Evolutionary conservation across 2,888 invertebrate genomes (phyloP), one percentile per base, ranked within the genome.

Genomic region (Leptinotarsa tumamoca): DNA sequence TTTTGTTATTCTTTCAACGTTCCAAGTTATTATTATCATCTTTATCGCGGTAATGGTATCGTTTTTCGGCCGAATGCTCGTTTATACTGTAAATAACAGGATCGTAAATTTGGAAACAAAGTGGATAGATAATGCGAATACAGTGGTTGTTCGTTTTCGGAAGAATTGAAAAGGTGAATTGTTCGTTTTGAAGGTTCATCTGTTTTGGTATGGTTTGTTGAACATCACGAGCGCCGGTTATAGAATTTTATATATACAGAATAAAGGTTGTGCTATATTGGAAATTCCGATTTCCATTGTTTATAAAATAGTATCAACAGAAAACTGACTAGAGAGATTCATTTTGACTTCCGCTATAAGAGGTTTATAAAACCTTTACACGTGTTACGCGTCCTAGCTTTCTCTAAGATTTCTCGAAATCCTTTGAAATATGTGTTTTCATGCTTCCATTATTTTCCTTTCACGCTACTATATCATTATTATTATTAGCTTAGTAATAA

Each of bases 31-130:
- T 58, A 58, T 58, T 23, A 58, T 58, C 23, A 58, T 58, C 58
- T 58, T 58, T 58, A 58, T 58, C 58, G 58, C 58, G 58, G 58
- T 58, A 58, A 58, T 23, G 23, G 58, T 58, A 54, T 54, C 54
- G 5, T 18, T 54, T 54, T 58, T 58, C 23, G 58, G 4, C 58
- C 58, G 23, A 58, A 58, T 23, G 14, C 21, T 23, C 23, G 58
- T 58, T 21, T 58, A 58, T 21, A 58, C 15, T 18, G 21, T 23
- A 58, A 21, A 58, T 23, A 58, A 58, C 23, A 23, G 58, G 58
- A 23, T 58, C 10, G 58, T 58, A 23, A 23, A 23, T 23, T 58
- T 23, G 58, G 21, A 27, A 23, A 58, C 58, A 58, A 58, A 58
- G 23, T 58, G n/a, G 52, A 52, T 52, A 58, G 58, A 58, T 58